A percentile compares a stretch with the other conserved stretches of the same genome.
Evolutionary conservation across 2,797 vertebrate genomes (phyloP).

Genomic region (Adelosebastes latens): DNA sequence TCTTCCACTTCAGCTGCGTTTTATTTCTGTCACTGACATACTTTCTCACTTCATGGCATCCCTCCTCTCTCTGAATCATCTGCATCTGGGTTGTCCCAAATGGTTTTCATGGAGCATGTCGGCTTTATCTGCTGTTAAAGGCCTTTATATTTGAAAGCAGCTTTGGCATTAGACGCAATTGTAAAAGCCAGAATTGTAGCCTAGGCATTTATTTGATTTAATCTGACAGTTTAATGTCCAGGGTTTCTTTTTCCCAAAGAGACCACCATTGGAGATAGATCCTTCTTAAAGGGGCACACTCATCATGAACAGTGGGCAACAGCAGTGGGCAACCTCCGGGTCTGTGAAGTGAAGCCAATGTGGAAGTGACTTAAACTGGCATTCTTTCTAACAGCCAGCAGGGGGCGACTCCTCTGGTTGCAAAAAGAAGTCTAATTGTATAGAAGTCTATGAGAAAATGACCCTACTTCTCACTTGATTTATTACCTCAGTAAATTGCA

Average conservation of each 20-base stretch:
- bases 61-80: constrained; percentile 24
- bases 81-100: constrained; percentile 9
- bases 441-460: too few relatives aligned
- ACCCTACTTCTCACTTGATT: too few relatives aligned
- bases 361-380: accelerated
- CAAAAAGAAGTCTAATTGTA: too few relatives aligned
- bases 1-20: constrained; percentile 15
- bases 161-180: constrained; percentile 12
- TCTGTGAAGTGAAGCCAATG: too few relatives aligned
- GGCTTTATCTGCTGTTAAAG: constrained; percentile 19
- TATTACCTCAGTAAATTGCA: too few relatives aligned
- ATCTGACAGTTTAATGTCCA: background rate
- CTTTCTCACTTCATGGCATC: constrained; percentile 20
- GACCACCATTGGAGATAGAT: background rate
- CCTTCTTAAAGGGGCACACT: background rate
- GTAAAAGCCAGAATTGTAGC: background rate
- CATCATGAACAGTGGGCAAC: too few relatives aligned
- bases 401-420: too few relatives aligned
- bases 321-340: too few relatives aligned
- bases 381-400: too few relatives aligned
- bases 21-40: constrained; percentile 57
- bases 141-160: constrained; percentile 15
- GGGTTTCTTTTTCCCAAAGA: background rate
- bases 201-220: background rate
- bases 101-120: constrained; percentile 7